These are phyloP conservation scores for Perithous albicinctus DNA, from an alignment of 2,888 invertebrate species.

Conservation along the genomic window DNA sequence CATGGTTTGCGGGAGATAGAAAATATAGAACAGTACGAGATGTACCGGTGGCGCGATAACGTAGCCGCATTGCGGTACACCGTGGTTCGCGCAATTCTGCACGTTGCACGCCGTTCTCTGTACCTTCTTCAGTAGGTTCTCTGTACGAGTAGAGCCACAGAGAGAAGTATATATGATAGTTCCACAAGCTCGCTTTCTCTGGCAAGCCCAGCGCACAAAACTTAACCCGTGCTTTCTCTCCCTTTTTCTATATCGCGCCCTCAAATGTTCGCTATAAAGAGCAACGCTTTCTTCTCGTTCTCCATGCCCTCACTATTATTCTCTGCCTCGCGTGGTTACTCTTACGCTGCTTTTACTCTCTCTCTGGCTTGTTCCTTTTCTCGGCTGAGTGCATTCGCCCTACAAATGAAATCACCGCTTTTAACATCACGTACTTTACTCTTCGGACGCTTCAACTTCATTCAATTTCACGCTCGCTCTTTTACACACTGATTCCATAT, in stretches of 20 bases:
- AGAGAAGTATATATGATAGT: not conserved
- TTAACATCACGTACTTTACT: slow-evolving; percentile 35
- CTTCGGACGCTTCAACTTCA: not conserved
- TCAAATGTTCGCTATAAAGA: not conserved
- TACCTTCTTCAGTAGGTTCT: too few species aligned
- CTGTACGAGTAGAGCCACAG: slow-evolving; percentile 37
- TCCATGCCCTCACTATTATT: slow-evolving; percentile 11
- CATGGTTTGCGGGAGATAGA: slow-evolving; percentile 59
- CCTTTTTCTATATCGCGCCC: slow-evolving; percentile 12
- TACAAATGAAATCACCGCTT: slow-evolving; percentile 37
- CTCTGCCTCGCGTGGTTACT: slow-evolving; percentile 2
- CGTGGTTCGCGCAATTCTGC: slow-evolving; percentile 72
- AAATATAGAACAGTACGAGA: slow-evolving; percentile 70
- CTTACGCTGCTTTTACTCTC: slow-evolving; percentile 5
- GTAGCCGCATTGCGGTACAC: slow-evolving; percentile 82
- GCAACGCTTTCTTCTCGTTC: slow-evolving; percentile 3
- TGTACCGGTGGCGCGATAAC: slow-evolving; percentile 79
- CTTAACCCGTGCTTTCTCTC: slow-evolving; percentile 9
- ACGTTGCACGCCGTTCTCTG: slow-evolving; percentile 69
- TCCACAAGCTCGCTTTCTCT: slow-evolving; percentile 40
- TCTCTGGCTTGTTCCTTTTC: slow-evolving; percentile 27
- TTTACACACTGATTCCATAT: not conserved
- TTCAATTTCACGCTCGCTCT: not conserved
- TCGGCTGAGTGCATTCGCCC: slow-evolving; percentile 10
- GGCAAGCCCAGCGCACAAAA: slow-evolving; percentile 3